Percentiles rank a stretch among this genome's conserved stretches.
phyloP scores from a whole-genome alignment of 2,888 invertebrate species.

The Boloria euphrosyne region DNA sequence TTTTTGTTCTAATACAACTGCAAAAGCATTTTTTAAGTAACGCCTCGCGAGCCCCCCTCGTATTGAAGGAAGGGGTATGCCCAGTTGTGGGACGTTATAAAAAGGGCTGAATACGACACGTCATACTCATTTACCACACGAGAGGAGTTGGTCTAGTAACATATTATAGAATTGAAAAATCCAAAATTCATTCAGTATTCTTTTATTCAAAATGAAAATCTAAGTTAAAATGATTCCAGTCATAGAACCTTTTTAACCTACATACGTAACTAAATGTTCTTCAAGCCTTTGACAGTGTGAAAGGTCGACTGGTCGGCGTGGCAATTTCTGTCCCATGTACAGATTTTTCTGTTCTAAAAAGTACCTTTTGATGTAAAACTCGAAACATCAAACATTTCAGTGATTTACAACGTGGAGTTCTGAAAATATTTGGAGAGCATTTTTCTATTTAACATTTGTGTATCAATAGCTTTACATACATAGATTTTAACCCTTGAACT shows the following conservation, averaged over 20 bases:
- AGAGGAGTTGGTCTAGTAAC: not conserved
- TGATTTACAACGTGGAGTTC: not conserved
- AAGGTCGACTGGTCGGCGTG: conserved; percentile 32
- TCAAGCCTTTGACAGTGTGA: conserved; percentile 31
- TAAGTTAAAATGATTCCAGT: conserved; percentile 18
- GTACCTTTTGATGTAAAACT: conserved; percentile 27
- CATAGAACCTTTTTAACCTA: conserved; percentile 28
- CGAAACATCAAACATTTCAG: conserved; percentile 16
- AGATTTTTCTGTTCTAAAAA: conserved; percentile 20
- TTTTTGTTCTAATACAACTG: no score
- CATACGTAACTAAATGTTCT: conserved; percentile 7
- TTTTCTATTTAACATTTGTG: no score
- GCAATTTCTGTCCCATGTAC: conserved; percentile 32
- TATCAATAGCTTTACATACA: no score
- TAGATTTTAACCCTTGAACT: no score
- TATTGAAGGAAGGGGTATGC: no score
- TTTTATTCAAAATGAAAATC: conserved; percentile 7
- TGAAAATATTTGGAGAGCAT: no score
- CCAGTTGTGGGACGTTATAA: no score
- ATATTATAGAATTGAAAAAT: not conserved
- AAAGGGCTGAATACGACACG: no score
- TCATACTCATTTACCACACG: not conserved
- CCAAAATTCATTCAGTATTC: not conserved
- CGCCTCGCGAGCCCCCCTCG: no score
- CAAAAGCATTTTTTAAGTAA: no score